phyloP scores from a whole-genome alignment of 2,113 vertebrate species.

The Spea bombifrons region DNA sequence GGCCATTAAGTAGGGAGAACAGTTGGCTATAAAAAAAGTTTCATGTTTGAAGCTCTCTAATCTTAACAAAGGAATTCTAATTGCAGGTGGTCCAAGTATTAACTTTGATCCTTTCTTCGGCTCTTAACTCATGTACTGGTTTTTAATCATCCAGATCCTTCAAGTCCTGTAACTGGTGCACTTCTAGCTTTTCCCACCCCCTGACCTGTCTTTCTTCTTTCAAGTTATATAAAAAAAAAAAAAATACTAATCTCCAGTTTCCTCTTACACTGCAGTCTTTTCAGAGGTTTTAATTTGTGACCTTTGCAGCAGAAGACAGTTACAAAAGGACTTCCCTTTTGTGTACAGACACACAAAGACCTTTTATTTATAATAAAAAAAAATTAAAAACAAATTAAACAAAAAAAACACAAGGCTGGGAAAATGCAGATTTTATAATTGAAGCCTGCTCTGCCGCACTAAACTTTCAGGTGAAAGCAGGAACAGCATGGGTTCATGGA shows the following conservation, averaged over 20 bases:
- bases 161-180: constrained; percentile 1
- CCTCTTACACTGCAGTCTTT: constrained; percentile 39
- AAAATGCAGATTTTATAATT: neutral
- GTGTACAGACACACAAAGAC: neutral
- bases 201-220: constrained; percentile 42
- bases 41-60: constrained; percentile 30
- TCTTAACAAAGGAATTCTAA: constrained; percentile 26
- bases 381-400: constrained; percentile 14
- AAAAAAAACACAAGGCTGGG: neutral
- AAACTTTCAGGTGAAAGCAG: constrained; percentile 22
- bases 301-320: constrained; percentile 36
- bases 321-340: constrained; percentile 28
- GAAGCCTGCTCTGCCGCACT: neutral
- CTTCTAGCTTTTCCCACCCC: constrained; percentile 16
- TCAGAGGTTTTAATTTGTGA: constrained; percentile 46
- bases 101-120: constrained; percentile 43
- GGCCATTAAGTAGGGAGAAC: neutral
- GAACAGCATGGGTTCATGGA: constrained; percentile 16
- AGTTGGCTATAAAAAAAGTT: neutral
- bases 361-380: constrained; percentile 14
- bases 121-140: constrained; percentile 35
- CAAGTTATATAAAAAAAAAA: constrained; percentile 1
- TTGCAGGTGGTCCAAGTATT: constrained; percentile 40
- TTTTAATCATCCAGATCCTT: constrained; percentile 37
- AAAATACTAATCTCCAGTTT: constrained; percentile 43